These are phyloP conservation scores for Parnassius smintheus DNA, from an alignment of 2,888 invertebrate genomes.

Conservation along the genomic window DNA sequence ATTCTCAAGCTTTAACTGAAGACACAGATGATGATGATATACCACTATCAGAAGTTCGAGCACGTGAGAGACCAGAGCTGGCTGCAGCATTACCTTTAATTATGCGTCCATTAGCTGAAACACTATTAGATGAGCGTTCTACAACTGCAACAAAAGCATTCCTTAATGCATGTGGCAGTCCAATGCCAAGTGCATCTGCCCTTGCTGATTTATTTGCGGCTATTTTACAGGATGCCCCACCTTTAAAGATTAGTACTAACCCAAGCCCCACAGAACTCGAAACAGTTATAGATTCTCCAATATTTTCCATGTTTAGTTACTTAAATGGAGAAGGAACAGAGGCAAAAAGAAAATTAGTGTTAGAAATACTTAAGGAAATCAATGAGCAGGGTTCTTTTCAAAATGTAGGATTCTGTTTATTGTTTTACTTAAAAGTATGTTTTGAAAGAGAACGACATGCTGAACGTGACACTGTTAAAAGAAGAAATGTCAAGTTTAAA, in stretches of 20 bases:
- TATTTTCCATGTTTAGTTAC: constrained; percentile 94
- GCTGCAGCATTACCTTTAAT: constrained; percentile 71
- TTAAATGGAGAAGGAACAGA: constrained; percentile 84
- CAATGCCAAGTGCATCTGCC: constrained; percentile 66
- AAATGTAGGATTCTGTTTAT: constrained; percentile 90
- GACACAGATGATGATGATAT: constrained; percentile 89
- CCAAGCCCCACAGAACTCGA: constrained; percentile 81
- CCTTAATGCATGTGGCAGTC: constrained; percentile 59
- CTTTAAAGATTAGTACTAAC: constrained; percentile 71
- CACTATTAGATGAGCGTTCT: constrained; percentile 69
- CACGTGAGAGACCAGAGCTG: constrained; percentile 83
- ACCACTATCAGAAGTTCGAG: constrained; percentile 88
- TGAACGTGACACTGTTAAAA: constrained; percentile 75
- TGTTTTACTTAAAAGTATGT: constrained; percentile 93
- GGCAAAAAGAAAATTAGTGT: constrained; percentile 89
- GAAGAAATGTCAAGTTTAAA: constrained; percentile 86
- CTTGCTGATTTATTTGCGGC: constrained; percentile 72
- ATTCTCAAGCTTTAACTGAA: constrained; percentile 76
- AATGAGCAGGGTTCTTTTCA: constrained; percentile 83
- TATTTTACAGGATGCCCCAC: constrained; percentile 74
- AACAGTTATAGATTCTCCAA: constrained; percentile 86
- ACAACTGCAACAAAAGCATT: constrained; percentile 62
- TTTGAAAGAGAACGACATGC: constrained; percentile 79
- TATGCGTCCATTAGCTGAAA: constrained; percentile 68
- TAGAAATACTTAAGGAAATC: constrained; percentile 91